Evolutionary conservation across 2,113 vertebrate genomes (phyloP).

Genomic region (Craseonycteris thonglongyai): DNA sequence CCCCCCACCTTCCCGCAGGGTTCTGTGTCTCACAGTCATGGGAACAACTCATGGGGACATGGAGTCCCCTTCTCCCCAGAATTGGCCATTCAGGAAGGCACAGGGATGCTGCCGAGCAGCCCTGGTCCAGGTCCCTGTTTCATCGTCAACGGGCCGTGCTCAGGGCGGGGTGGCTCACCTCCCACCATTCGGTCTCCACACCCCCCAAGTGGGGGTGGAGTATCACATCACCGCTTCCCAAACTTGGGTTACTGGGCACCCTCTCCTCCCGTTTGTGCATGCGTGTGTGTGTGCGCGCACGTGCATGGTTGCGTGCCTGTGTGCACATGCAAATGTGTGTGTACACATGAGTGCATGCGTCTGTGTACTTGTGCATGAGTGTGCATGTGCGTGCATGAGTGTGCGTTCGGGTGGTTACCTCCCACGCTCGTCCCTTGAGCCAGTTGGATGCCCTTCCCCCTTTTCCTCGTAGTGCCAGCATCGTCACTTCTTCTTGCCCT

Average conservation of each 20-base stretch:
- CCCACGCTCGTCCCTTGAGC: too few relatives aligned
- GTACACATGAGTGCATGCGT: not conserved
- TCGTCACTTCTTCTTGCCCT: not conserved
- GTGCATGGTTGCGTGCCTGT: too few relatives aligned
- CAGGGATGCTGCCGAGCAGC: rapidly evolving
- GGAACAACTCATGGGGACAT: rapidly evolving
- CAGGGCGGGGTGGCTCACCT: rapidly evolving
- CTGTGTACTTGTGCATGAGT: too few relatives aligned
- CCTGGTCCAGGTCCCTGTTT: rapidly evolving
- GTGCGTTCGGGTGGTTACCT: rapidly evolving
- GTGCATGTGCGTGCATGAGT: too few relatives aligned
- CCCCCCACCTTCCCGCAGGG: too few relatives aligned
- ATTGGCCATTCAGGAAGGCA: rapidly evolving
- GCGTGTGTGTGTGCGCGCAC: not conserved
- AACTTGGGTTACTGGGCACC: rapidly evolving
- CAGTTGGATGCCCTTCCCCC: rapidly evolving
- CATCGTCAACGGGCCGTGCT: not conserved
- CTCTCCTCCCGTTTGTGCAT: not conserved
- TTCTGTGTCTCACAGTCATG: rapidly evolving
- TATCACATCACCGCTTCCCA: not conserved
- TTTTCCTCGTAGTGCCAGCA: rapidly evolving
- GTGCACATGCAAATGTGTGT: rapidly evolving
- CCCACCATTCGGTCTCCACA: rapidly evolving
- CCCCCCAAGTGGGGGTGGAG: not conserved
- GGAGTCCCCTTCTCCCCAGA: not conserved